A percentile compares a stretch with the other conserved stretches of the same genome.
These are phyloP conservation scores for Tetranychus cinnabarinus DNA, from an alignment of 1,140 invertebrate species.

Conservation along the genomic window DNA sequence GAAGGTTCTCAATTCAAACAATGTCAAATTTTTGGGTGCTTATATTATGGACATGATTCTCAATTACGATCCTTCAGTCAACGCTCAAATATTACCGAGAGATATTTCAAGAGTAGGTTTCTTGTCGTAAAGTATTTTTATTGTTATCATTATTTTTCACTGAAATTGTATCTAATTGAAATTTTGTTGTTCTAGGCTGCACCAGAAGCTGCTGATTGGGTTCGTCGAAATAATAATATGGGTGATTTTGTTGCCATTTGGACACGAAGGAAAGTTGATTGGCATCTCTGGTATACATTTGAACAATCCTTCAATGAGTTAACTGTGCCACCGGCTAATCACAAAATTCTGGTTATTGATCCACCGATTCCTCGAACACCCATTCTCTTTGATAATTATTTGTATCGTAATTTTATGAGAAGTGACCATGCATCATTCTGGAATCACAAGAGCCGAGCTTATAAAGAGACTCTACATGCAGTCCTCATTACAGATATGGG, in stretches of 20 bases:
- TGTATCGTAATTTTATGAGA: slow-evolving; percentile 15
- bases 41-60: slow-evolving; percentile 24
- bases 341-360: slow-evolving; percentile 11
- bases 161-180: not conserved
- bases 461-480: slow-evolving; percentile 16
- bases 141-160: not conserved
- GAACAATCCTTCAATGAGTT: slow-evolving; percentile 9
- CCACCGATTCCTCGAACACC: slow-evolving; percentile 5
- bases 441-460: slow-evolving; percentile 10
- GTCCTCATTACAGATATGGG: slow-evolving; percentile 10
- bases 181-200: not conserved
- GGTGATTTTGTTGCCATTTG: slow-evolving; percentile 23
- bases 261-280: slow-evolving; percentile 17
- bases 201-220: not conserved
- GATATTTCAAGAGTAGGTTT: not conserved
- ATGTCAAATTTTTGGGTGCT: slow-evolving; percentile 17
- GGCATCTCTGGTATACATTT: slow-evolving; percentile 14
- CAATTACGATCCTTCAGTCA: slow-evolving; percentile 17
- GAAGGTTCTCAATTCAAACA: slow-evolving; percentile 7
- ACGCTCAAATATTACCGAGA: slow-evolving; percentile 5
- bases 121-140: not conserved
- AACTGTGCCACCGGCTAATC: slow-evolving; percentile 10
- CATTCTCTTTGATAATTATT: slow-evolving; percentile 9
- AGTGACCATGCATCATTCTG: slow-evolving; percentile 19
- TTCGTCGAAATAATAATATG: not conserved